Evolutionary conservation across 2,113 vertebrate species (phyloP).

Genomic region (Rhineura floridana): DNA sequence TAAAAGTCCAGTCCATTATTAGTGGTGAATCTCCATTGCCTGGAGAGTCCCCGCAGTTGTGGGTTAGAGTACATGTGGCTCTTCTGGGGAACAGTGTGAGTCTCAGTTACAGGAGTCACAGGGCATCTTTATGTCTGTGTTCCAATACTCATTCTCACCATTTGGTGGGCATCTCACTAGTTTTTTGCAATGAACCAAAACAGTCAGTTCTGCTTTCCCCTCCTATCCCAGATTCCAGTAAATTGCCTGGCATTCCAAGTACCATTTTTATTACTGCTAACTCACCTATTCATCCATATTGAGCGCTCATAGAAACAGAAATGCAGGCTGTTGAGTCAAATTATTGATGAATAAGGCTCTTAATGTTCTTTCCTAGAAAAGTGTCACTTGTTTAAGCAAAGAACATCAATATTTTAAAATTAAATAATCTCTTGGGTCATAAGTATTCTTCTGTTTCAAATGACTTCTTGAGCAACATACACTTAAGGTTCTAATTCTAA

Average conservation of each 20-base stretch:
- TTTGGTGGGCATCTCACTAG: not conserved
- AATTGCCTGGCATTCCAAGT: slow-evolving; percentile 19
- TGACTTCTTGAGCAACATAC: slow-evolving; percentile 27
- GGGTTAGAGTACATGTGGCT: not conserved
- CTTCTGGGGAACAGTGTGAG: not conserved
- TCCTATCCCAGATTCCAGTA: slow-evolving; percentile 6
- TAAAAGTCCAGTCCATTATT: not conserved
- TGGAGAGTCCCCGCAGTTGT: not conserved
- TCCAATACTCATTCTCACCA: not conserved
- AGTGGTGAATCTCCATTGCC: not conserved
- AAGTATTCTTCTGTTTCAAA: slow-evolving; percentile 42
- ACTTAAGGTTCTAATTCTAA: slow-evolving; percentile 37
- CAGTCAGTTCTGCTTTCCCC: not conserved
- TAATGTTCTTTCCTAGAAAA: slow-evolving; percentile 48
- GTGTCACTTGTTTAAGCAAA: slow-evolving; percentile 40
- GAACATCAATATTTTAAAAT: slow-evolving; percentile 37
- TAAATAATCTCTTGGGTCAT: slow-evolving; percentile 43
- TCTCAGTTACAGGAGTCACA: not conserved
- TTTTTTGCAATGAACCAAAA: slow-evolving; percentile 1
- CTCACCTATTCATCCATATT: slow-evolving; percentile 3
- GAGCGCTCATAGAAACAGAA: slow-evolving; percentile 32
- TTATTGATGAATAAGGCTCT: slow-evolving; percentile 46
- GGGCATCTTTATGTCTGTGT: not conserved
- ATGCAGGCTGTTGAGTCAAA: slow-evolving; percentile 30
- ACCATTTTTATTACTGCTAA: slow-evolving; percentile 17